Evolutionary conservation across 1,140 invertebrate species (phyloP), one percentile per base, ranked within the genome.

Genomic region (Zophobas atratus): DNA sequence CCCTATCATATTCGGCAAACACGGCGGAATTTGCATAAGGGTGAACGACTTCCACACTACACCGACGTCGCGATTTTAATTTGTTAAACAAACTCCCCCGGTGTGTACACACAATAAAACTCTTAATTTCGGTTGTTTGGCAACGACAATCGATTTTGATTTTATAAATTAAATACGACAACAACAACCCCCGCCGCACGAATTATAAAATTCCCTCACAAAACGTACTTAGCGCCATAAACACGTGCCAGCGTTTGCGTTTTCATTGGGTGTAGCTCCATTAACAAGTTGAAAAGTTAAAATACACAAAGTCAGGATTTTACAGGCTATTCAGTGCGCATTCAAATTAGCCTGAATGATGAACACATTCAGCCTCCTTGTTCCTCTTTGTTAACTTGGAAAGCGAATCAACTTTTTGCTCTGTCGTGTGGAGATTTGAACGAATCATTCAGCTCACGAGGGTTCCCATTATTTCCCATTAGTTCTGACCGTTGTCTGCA

Each of bases 211-310:
- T 51, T 51, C 41, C 43, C 60, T 67, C 60, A 67, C 60, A 67
- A 39, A 43, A 34, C 39, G 57, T 63, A 63, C 60, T 67, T 67
- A 67, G 43, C 41, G 20, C 41, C 60, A 67, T 67, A 67, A 67
- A 67, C 60, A 67, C 60, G 60, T 67, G 39, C 39, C 41, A 67
- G 60, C 43, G 43, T 67, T 67, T 67, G 60, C 60, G 60, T 67
- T 67, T 67, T 67, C 60, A 67, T 67, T 67, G 60, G 60, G 8
- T 33, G 60, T 67, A 67, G 60, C 35, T 36, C 60, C 60, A 67
- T 67, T 67, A 67, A 67, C 39, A 63, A 67, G 6, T 67, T 67
- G 60, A 67, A 67, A 67, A 67, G 60, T 67, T 67, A 67, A 67
- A 67, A 67, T 67, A 67, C 60, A 67, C 60, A 67, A 67, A 38